Evolutionary conservation across 2,113 vertebrate species (phyloP).

Genomic region (Laticauda colubrina): DNA sequence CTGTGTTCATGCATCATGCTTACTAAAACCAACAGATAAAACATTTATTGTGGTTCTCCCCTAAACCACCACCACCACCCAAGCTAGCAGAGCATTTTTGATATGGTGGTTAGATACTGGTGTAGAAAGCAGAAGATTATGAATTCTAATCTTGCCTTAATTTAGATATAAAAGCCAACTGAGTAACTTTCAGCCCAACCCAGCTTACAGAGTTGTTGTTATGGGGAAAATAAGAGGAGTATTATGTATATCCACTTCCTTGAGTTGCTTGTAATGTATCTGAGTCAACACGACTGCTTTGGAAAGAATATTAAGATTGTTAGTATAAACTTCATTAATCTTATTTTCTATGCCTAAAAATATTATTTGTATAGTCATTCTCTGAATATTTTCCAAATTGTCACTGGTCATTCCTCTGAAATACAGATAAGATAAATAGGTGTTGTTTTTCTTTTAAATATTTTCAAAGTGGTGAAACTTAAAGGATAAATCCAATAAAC

Average conservation of each 20-base stretch:
- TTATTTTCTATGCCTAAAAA: not conserved
- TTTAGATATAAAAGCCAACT: not conserved
- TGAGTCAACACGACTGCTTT: not conserved
- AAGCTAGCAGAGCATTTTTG: not conserved
- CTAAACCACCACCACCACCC: no score
- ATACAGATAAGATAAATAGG: conserved; percentile 12
- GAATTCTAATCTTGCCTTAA: not conserved
- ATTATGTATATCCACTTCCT: not conserved
- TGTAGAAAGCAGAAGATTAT: not conserved
- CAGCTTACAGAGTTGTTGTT: not conserved
- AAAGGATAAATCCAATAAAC: not conserved
- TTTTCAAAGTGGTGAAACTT: not conserved
- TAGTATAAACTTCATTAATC: not conserved
- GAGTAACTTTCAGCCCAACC: not conserved
- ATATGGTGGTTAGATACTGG: not conserved
- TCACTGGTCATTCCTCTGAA: not conserved
- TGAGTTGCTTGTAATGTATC: not conserved
- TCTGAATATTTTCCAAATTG: not conserved
- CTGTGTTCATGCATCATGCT: not conserved
- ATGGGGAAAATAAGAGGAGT: not conserved
- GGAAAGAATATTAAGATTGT: not conserved
- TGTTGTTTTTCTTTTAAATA: not conserved
- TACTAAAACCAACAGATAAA: not conserved
- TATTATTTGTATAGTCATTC: not conserved
- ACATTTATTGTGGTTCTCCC: not conserved